Evolutionary conservation across 1,140 invertebrate species (phyloP).

Genomic region (Pissodes strobi): DNA sequence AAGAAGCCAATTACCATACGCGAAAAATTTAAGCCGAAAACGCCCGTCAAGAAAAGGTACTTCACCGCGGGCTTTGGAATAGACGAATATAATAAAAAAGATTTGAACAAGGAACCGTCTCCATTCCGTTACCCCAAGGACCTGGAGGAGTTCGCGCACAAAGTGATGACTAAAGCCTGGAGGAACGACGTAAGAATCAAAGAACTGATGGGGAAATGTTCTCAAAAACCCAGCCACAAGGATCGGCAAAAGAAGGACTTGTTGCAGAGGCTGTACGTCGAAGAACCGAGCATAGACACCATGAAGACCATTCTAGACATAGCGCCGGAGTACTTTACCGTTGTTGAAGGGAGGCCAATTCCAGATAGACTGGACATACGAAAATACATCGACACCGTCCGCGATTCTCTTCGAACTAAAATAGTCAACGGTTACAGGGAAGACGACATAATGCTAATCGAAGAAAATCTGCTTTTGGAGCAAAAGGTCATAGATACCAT

Average conservation of each 20-base stretch:
- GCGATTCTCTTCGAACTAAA: conserved; percentile 60
- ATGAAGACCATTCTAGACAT: conserved; percentile 61
- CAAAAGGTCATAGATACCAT: conserved; percentile 60
- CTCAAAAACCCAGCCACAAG: conserved; percentile 41
- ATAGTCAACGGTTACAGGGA: conserved; percentile 62
- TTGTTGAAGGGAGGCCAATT: conserved; percentile 60
- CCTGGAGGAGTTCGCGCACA: conserved; percentile 48
- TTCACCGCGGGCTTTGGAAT: conserved; percentile 46
- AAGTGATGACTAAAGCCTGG: conserved; percentile 51
- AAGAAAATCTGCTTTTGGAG: conserved; percentile 65
- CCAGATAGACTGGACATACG: conserved; percentile 57
- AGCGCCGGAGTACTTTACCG: conserved; percentile 65
- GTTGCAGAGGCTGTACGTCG: conserved; percentile 51
- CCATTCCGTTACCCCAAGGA: conserved; percentile 51
- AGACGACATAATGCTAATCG: conserved; percentile 65
- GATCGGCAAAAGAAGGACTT: conserved; percentile 45
- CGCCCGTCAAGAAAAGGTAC: conserved; percentile 42
- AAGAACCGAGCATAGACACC: conserved; percentile 42
- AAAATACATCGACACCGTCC: conserved; percentile 63
- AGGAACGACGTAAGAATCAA: conserved; percentile 41
- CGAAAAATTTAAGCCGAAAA: conserved; percentile 31
- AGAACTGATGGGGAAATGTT: conserved; percentile 46
- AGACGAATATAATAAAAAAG: conserved; percentile 39
- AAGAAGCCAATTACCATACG: too few species aligned
- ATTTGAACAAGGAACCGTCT: conserved; percentile 44